These are phyloP conservation scores for Neodiprion lecontei DNA, from an alignment of 1,140 invertebrate genomes.

Conservation along the genomic window DNA sequence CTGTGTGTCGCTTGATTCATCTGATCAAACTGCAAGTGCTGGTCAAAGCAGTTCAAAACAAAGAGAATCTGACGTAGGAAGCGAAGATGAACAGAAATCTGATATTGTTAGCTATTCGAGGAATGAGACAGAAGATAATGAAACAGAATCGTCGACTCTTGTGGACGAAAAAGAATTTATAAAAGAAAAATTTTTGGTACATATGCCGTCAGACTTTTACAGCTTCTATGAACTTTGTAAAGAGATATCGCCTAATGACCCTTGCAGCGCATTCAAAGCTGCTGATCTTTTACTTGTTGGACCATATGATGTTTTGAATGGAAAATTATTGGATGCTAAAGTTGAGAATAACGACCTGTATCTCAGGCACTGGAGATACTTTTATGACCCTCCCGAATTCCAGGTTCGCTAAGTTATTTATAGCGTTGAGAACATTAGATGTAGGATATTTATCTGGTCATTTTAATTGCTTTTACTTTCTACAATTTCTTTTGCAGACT, in stretches of 20 bases:
- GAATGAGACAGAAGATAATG: slow-evolving; percentile 34
- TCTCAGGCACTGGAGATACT: slow-evolving; percentile 88
- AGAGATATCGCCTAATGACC: slow-evolving; percentile 67
- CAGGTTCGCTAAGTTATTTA: slow-evolving; percentile 64
- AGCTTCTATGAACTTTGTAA: slow-evolving; percentile 83
- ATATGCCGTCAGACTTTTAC: slow-evolving; percentile 92
- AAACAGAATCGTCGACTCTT: slow-evolving; percentile 18
- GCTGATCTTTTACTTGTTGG: slow-evolving; percentile 81
- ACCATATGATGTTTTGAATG: slow-evolving; percentile 83
- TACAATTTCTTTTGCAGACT: slow-evolving; percentile 63
- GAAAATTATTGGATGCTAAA: slow-evolving; percentile 67
- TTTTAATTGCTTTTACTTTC: slow-evolving; percentile 23
- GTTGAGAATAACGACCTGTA: slow-evolving; percentile 67
- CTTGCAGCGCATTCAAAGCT: slow-evolving; percentile 69
- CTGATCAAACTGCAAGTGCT: not conserved
- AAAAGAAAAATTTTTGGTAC: slow-evolving; percentile 78
- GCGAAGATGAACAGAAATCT: not conserved
- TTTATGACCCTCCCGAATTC: slow-evolving; percentile 94
- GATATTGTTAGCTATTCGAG: slow-evolving; percentile 27
- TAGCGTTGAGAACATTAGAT: not conserved
- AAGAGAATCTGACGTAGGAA: not conserved
- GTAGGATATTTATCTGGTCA: slow-evolving; percentile 21
- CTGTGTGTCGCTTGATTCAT: not conserved
- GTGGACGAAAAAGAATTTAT: slow-evolving; percentile 64
- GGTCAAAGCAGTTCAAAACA: slow-evolving; percentile 27